Conservation (phyloP, 2,113 vertebrate species). For the Pomatorhinus ruficollis region DNA sequence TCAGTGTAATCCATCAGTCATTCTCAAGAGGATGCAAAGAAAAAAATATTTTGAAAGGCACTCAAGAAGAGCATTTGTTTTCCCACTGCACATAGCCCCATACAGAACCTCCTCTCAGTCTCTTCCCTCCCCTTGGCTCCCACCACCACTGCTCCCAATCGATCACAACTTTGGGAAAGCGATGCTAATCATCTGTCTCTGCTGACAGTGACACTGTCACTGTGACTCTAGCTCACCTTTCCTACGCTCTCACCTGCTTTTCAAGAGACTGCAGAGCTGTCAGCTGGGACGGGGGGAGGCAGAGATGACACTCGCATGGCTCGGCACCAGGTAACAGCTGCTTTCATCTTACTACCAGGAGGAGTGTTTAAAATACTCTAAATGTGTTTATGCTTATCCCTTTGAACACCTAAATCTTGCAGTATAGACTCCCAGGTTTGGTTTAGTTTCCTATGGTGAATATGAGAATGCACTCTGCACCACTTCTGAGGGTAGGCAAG, state of each 20-base stretch:
- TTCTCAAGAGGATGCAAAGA: not conserved
- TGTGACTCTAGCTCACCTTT: not conserved
- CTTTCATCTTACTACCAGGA: not conserved
- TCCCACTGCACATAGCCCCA: rapidly evolving
- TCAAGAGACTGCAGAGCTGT: not conserved
- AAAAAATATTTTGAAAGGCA: not conserved
- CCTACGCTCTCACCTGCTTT: not conserved
- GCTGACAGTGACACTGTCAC: not conserved
- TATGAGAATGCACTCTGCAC: rapidly evolving
- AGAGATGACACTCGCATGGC: not conserved
- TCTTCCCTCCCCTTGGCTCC: not conserved
- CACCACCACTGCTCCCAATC: not conserved
- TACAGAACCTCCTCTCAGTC: not conserved
- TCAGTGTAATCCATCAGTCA: not conserved
- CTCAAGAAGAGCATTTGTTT: not conserved
- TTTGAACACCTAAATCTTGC: not conserved
- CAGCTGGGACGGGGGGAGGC: rapidly evolving
- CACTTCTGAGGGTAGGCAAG: rapidly evolving
- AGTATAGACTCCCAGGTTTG: rapidly evolving
- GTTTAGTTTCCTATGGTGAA: rapidly evolving
- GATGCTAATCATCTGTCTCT: not conserved
- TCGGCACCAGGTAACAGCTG: not conserved
- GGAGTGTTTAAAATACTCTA: not conserved
- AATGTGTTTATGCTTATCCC: not conserved
- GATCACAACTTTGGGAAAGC: rapidly evolving